These are phyloP conservation scores for Philypnodon macrostomus DNA, from an alignment of 2,797 vertebrate species.

Conservation along the genomic window DNA sequence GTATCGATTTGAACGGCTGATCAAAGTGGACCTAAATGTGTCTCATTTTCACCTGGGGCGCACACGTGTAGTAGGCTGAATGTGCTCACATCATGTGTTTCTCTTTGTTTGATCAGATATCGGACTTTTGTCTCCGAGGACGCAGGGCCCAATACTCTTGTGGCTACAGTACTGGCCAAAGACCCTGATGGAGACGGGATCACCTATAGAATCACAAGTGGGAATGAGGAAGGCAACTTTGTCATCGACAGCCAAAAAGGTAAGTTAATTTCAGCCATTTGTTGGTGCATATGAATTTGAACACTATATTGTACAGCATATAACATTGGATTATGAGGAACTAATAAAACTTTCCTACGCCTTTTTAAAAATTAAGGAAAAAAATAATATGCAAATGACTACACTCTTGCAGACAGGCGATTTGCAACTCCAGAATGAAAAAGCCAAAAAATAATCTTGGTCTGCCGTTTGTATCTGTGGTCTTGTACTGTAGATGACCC, in stretches of 20 bases:
- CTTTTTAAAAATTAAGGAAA: too few species aligned
- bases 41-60: conserved; percentile 11
- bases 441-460: too few species aligned
- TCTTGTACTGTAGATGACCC: too few species aligned
- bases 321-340: too few species aligned
- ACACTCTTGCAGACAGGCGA: too few species aligned
- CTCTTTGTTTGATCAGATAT: conserved; percentile 76
- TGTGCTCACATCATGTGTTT: conserved; percentile 18
- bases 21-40: background rate
- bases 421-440: too few species aligned
- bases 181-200: conserved; percentile 89
- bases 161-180: conserved; percentile 86
- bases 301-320: too few species aligned
- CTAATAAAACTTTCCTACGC: too few species aligned
- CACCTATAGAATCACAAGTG: conserved; percentile 81
- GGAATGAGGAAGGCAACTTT: conserved; percentile 87
- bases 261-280: conserved; percentile 32
- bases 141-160: conserved; percentile 85
- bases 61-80: background rate
- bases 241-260: conserved; percentile 89
- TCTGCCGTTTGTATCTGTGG: too few species aligned
- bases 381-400: too few species aligned
- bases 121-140: conserved; percentile 90
- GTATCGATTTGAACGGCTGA: conserved; percentile 7
- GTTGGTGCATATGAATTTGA: background rate